These are phyloP conservation scores for Diarsia mendica DNA, from an alignment of 2,888 invertebrate genomes.

Conservation along the genomic window DNA sequence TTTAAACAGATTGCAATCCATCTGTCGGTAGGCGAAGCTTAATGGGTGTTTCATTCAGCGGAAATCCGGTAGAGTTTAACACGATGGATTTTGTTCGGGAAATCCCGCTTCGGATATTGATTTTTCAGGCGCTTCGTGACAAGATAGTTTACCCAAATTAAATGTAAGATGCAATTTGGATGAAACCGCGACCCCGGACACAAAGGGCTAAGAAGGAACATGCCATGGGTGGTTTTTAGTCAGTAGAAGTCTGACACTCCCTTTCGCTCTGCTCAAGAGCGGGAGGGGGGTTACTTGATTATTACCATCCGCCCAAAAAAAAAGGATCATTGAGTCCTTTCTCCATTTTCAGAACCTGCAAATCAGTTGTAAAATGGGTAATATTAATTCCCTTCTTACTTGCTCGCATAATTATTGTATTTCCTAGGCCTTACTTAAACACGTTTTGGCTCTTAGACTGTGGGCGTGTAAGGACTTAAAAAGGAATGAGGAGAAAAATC, in stretches of 20 bases:
- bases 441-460: constrained; percentile 68
- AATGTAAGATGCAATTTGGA: background rate
- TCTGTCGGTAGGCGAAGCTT: background rate
- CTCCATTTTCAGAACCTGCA: background rate
- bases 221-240: too few species aligned
- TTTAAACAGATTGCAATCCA: background rate
- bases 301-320: too few species aligned
- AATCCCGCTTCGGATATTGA: background rate
- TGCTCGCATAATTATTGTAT: constrained; percentile 27
- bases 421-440: constrained; percentile 65
- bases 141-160: background rate
- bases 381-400: constrained; percentile 11
- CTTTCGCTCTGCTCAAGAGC: too few species aligned
- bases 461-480: constrained; percentile 60
- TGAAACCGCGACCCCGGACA: too few species aligned
- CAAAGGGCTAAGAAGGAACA: too few species aligned
- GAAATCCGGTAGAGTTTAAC: background rate
- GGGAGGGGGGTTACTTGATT: too few species aligned
- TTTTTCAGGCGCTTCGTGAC: background rate
- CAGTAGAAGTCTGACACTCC: too few species aligned
- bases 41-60: background rate
- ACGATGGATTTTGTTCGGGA: background rate
- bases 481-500: constrained; percentile 50
- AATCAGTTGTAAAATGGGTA: background rate
- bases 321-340: background rate